phyloP scores from a whole-genome alignment of 2,888 invertebrate genomes.

The Eristalis intricaria region DNA sequence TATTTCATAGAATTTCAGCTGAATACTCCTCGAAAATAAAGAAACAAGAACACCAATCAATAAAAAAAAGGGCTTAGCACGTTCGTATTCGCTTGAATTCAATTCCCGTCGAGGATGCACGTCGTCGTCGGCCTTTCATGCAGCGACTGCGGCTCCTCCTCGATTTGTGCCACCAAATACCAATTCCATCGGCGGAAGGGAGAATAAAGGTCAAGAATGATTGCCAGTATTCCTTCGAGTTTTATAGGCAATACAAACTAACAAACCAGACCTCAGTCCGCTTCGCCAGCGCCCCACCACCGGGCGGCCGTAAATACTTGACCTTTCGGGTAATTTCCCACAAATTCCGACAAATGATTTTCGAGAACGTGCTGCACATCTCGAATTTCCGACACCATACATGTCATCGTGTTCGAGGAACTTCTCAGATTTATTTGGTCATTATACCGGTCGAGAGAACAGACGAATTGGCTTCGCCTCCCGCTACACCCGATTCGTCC shows the following conservation, averaged over 20 bases:
- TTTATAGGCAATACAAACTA: not conserved
- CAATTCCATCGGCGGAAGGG: not conserved
- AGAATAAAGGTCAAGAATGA: not conserved
- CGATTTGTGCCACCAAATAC: not conserved
- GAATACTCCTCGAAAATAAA: not conserved
- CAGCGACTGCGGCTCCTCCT: not conserved
- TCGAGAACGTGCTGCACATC: constrained; percentile 17
- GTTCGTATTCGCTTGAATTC: not conserved
- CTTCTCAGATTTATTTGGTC: constrained; percentile 48
- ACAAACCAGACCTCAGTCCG: not conserved
- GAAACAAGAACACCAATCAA: not conserved
- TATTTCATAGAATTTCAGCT: not conserved
- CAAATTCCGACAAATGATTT: not conserved
- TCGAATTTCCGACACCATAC: not conserved
- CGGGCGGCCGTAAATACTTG: not conserved
- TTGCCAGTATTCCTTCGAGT: not conserved
- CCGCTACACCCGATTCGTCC: constrained; percentile 8
- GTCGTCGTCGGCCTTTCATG: not conserved
- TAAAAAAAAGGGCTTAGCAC: not conserved
- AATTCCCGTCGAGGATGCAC: not conserved
- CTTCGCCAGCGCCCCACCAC: too few species aligned
- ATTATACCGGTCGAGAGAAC: constrained; percentile 40
- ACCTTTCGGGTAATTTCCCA: not conserved
- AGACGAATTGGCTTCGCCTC: constrained; percentile 14
- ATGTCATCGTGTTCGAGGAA: constrained; percentile 8